Evolutionary conservation across 2,797 vertebrate genomes (phyloP).

Genomic region (Bovichtus diacanthus): DNA sequence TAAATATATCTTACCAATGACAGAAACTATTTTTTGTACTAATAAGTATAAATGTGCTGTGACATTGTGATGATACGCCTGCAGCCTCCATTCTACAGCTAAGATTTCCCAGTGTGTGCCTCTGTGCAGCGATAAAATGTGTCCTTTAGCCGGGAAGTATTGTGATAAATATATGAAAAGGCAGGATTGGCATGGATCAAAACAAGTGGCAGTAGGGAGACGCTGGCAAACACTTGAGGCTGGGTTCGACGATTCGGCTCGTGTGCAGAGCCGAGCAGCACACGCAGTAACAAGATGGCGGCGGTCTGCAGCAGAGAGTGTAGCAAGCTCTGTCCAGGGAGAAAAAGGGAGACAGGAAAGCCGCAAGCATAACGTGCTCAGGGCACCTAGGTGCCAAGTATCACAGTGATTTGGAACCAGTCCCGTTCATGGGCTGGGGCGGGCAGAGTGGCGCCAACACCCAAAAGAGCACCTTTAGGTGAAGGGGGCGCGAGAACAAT

Average conservation of each 20-base stretch:
- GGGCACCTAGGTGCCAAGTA: slow-evolving; percentile 75
- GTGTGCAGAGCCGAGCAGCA: slow-evolving; percentile 68
- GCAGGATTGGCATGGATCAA: slow-evolving; percentile 42
- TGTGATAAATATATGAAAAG: slow-evolving; percentile 42
- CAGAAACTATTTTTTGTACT: background rate
- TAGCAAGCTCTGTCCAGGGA: slow-evolving; percentile 64
- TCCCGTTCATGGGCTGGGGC: slow-evolving; percentile 50
- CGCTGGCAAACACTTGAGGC: slow-evolving; percentile 51
- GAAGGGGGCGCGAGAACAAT: slow-evolving; percentile 77
- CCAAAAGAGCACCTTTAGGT: slow-evolving; percentile 68
- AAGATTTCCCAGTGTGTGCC: slow-evolving; percentile 48
- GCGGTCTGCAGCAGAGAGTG: slow-evolving; percentile 73
- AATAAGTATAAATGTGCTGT: background rate
- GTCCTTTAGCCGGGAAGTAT: slow-evolving; percentile 48
- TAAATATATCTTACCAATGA: background rate
- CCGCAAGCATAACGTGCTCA: slow-evolving; percentile 48
- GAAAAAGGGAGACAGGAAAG: slow-evolving; percentile 54
- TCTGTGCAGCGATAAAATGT: slow-evolving; percentile 54
- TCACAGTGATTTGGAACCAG: slow-evolving; percentile 69
- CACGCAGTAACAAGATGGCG: slow-evolving; percentile 79
- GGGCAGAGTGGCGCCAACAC: slow-evolving; percentile 59
- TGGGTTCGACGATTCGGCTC: slow-evolving; percentile 61
- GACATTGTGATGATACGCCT: background rate
- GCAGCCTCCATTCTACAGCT: background rate
- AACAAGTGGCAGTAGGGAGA: slow-evolving; percentile 51